Evolutionary conservation across 2,888 invertebrate species (phyloP), one percentile per base, ranked within the genome.

Genomic region (Ariolimax columbianus): DNA sequence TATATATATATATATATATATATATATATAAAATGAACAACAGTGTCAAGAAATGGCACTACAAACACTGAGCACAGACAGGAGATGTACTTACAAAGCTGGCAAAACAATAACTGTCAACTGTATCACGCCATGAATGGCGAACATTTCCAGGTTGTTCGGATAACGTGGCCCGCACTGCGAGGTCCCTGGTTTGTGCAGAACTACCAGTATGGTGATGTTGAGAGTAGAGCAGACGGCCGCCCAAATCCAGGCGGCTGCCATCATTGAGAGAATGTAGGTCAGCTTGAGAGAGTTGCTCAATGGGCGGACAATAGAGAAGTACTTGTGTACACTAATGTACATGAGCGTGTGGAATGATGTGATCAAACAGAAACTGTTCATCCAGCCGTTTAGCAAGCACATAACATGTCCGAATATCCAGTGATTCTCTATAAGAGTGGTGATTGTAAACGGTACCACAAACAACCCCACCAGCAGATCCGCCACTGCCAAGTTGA

Each of bases 281-380:
- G 90, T 87, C 14, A 92, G 90, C 14, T 94, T 94, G 87, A 94
- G 91, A 75, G 92, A 91, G 26, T 93, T 90, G 55, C 92, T 93
- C 87, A 94, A 93, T 9, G 94, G 94, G 30, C 93, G 88, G 0
- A 93, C 94, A 83, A 95, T 94, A 63, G 94, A 94, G 80, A 94
- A 91, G 88, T 93, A 94, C 90, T 95, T 95, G 89, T 95, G 94
- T 36, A 94, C 87, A 85, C 92, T 91, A 72, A 95, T 95, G 88
- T 94, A 94, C 95, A 95, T 95, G 26, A 95, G 90, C 0, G 94
- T 94, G 86, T 95, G 95, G 79, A 94, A 93, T 63, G 95, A 95
- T 23, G 94, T 91, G 40, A 94, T 92, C 79, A 94, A 91, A 81
- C 94, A 94, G 47, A 94, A 89, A 26, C 93, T 92, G 89, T 93